Base-by-base conservation (phyloP, 92 coral and sea anemone genomes). In the Meandrina meandrites region DNA sequence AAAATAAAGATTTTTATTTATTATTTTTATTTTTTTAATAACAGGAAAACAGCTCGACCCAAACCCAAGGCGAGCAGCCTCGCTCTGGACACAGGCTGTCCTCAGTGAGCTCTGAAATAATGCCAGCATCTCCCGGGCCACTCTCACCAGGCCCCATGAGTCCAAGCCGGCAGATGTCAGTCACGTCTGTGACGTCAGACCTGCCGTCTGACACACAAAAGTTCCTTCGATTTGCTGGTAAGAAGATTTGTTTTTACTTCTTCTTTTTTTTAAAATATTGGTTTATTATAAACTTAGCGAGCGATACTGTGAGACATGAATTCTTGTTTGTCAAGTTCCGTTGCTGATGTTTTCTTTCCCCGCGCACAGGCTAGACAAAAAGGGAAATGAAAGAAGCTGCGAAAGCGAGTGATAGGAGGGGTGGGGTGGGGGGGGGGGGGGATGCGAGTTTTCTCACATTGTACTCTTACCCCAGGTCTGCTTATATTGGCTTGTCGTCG, bases 191-290 rank as follows among this genome's bases (percentile, higher is more conserved):
- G 72, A 85, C 94, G 78, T 94, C 99, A 35, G 99, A 97, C 81
- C 86, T 97, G 62, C 99, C 99, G 4, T 86, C 98, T 27, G 99
- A 97, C 72, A 96, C 96, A 11, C 99, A 93, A 84, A 96, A 93
- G 92, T 97, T 97, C 77, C 91, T 97, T 81, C 90, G 91, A 57
- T 97, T 97, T 87, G 99, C 99, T 87, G 99, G 99, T 97, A 24
- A 86, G 79, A 9, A 50, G 48, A 79, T 17, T 82, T n/a, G n/a
- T 22, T 0, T 15, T 14, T 11, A 22, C 0, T 42, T 77, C n/a
- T 57, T 53, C 22, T n/a, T 32, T 13, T 19, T 8, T 12, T 4
- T 13, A 48, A 48, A 60, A n/a, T 60, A 8, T 22, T 60, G 12
- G 30, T 60, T 60, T 60, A 6, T 6, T 40, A 40, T 48, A 48